Conservation (phyloP, 1,140 invertebrate genomes). For the Macrosteles quadrilineatus region DNA sequence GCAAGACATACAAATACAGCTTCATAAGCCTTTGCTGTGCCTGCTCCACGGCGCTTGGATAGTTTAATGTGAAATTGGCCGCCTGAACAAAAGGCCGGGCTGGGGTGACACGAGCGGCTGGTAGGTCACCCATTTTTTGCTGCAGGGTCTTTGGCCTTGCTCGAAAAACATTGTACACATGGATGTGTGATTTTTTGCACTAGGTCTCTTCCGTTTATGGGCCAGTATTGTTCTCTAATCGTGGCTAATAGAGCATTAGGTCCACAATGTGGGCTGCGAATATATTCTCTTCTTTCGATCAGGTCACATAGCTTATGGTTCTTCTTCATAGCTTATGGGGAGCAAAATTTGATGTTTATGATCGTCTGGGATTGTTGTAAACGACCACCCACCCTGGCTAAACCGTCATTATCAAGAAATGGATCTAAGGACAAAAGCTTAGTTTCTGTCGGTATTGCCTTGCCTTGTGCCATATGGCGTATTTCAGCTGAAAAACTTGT, state of each 20-base stretch:
- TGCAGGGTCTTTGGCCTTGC: conserved; percentile 11
- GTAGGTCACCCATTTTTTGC: conserved; percentile 38
- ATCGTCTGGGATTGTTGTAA: conserved; percentile 27
- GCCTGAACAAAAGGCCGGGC: conserved; percentile 39
- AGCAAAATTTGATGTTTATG: conserved; percentile 51
- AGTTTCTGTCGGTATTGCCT: too few species aligned
- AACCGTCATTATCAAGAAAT: conserved; percentile 24
- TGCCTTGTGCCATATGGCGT: too few species aligned
- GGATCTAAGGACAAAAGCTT: too few species aligned
- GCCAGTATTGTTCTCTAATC: conserved; percentile 31
- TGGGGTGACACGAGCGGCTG: conserved; percentile 28
- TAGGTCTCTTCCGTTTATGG: conserved; percentile 11
- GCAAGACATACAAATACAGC: conserved; percentile 44
- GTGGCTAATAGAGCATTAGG: conserved; percentile 28
- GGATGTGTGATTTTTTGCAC: conserved; percentile 10
- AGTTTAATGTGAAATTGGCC: conserved; percentile 34
- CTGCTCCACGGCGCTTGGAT: neutral
- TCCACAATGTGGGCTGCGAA: conserved; percentile 45
- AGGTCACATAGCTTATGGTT: conserved; percentile 45
- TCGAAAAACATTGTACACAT: conserved; percentile 35
- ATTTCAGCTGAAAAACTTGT: too few species aligned
- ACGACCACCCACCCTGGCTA: conserved; percentile 33
- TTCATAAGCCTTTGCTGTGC: conserved; percentile 29
- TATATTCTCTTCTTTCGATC: conserved; percentile 47
- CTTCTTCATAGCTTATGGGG: too few species aligned